These are phyloP conservation scores for Elegia similella DNA, from an alignment of 2,888 invertebrate genomes.

Conservation along the genomic window DNA sequence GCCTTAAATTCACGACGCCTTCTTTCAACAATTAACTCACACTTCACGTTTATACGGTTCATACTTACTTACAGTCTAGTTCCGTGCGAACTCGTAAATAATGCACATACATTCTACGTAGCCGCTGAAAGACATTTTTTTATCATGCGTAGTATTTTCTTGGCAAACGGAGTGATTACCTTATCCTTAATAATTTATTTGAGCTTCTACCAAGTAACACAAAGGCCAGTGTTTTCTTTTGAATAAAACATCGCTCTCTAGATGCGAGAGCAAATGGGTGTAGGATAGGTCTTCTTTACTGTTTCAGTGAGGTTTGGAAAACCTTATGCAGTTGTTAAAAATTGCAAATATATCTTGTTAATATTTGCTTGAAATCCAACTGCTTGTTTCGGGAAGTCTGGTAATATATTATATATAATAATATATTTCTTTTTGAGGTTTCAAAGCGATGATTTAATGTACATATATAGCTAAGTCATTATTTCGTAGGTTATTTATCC, in stretches of 20 bases:
- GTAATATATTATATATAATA: too few species aligned
- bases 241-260: constrained; percentile 69
- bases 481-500: too few species aligned
- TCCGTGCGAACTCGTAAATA: constrained; percentile 42
- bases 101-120: constrained; percentile 44
- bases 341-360: background rate
- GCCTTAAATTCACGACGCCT: constrained; percentile 23
- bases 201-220: constrained; percentile 63
- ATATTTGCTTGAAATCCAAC: background rate
- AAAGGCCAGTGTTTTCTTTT: constrained; percentile 66
- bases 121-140: constrained; percentile 54
- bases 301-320: constrained; percentile 28
- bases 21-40: constrained; percentile 22
- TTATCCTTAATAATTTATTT: constrained; percentile 70
- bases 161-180: constrained; percentile 67
- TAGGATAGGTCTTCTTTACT: constrained; percentile 44
- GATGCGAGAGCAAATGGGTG: constrained; percentile 49
- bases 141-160: constrained; percentile 53
- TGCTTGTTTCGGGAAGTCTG: too few species aligned
- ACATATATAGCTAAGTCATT: too few species aligned
- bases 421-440: too few species aligned
- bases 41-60: constrained; percentile 20
- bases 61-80: constrained; percentile 35
- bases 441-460: too few species aligned
- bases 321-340: constrained; percentile 20